These are phyloP conservation scores for Buphagus erythrorhynchus DNA, from an alignment of 2,797 vertebrate species.

Conservation along the genomic window DNA sequence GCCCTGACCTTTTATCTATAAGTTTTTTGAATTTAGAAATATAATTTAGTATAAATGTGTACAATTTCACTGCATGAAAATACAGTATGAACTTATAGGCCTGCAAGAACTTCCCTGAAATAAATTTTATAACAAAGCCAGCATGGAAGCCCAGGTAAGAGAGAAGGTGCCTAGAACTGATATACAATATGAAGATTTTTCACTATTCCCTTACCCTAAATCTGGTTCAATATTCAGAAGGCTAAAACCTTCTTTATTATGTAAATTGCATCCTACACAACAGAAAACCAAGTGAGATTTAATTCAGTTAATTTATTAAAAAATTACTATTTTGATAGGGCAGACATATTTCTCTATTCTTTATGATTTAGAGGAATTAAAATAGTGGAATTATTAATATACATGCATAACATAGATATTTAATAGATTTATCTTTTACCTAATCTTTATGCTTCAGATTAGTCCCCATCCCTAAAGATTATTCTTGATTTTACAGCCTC, in stretches of 20 bases:
- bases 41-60: not conserved
- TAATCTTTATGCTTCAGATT: not conserved
- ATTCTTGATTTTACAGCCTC: not conserved
- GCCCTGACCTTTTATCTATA: not conserved
- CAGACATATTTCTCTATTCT: slow-evolving; percentile 15
- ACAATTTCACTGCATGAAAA: not conserved
- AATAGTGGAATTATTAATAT: slow-evolving; percentile 12
- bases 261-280: slow-evolving; percentile 20
- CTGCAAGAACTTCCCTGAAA: not conserved
- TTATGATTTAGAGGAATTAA: slow-evolving; percentile 19
- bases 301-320: slow-evolving; percentile 18
- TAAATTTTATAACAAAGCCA: not conserved
- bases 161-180: not conserved
- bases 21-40: not conserved
- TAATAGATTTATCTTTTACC: not conserved
- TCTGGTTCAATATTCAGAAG: not conserved
- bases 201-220: not conserved
- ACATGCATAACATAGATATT: not conserved
- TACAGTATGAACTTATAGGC: not conserved
- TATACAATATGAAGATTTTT: not conserved
- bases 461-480: not conserved
- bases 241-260: not conserved
- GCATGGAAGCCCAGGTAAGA: not conserved
- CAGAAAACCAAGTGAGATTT: slow-evolving; percentile 21
- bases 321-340: slow-evolving; percentile 32